phyloP scores from a whole-genome alignment of 2,113 vertebrate genomes.

The Larimichthys polyactis region DNA sequence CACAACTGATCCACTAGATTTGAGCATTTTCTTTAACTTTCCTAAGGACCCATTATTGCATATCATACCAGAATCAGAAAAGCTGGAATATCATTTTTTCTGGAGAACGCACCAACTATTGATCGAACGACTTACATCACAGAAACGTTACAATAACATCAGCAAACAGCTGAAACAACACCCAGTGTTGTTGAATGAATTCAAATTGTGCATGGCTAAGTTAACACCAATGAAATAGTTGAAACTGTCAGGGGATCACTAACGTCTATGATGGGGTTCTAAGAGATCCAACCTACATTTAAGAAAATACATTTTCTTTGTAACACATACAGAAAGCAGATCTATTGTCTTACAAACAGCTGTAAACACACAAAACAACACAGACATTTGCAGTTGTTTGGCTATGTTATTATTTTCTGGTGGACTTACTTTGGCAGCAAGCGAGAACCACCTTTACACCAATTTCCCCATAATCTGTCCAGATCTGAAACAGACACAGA shows the following conservation, averaged over 20 bases:
- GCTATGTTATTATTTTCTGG: not conserved
- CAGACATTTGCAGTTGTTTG: not conserved
- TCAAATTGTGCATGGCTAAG: constrained; percentile 2
- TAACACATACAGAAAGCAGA: not conserved
- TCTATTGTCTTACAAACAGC: not conserved
- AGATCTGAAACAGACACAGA: constrained; percentile 85
- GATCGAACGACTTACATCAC: not conserved
- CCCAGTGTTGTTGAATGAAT: not conserved
- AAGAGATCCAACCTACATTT: not conserved
- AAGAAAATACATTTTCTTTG: not conserved
- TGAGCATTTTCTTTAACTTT: no score
- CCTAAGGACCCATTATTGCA: not conserved
- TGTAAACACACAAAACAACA: not conserved
- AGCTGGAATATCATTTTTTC: not conserved
- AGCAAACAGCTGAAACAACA: constrained; percentile 37
- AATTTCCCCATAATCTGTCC: constrained; percentile 88
- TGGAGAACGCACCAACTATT: not conserved
- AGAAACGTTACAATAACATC: constrained; percentile 27
- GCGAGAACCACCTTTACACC: constrained; percentile 86
- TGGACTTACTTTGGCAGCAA: constrained; percentile 84
- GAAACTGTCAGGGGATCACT: not conserved
- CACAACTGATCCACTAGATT: no score
- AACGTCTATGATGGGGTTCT: no score
- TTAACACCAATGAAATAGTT: no score
- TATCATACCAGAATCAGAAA: not conserved